Percentiles rank a stretch among this genome's conserved stretches.
Evolutionary conservation across 2,888 invertebrate genomes (phyloP).

Genomic region (Heliconius charithonia): DNA sequence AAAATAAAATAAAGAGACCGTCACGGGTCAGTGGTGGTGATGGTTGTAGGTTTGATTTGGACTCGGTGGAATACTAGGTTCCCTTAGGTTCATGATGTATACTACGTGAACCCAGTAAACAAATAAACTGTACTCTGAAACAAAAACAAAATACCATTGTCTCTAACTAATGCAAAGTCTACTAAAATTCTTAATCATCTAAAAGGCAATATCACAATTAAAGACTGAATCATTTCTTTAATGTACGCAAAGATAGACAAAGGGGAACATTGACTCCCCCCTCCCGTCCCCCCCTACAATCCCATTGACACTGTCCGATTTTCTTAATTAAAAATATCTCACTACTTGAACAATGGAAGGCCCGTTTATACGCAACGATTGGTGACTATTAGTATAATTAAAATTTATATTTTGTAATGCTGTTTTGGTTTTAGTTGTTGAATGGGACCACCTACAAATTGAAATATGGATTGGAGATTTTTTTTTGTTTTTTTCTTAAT

Average conservation of each 20-base stretch:
- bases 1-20: no score
- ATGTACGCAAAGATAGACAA: constrained; percentile 58
- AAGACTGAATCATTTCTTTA: constrained; percentile 45
- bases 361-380: constrained; percentile 47
- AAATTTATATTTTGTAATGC: constrained; percentile 8
- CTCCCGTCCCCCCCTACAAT: constrained; percentile 47
- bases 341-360: constrained; percentile 66
- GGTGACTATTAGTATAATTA: constrained; percentile 40
- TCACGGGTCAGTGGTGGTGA: no score
- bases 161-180: constrained; percentile 26
- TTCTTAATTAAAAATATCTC: constrained; percentile 81
- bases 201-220: constrained; percentile 46
- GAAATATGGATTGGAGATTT: not conserved
- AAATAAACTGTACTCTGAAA: not conserved
- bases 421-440: not conserved
- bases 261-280: constrained; percentile 62
- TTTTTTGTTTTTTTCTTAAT: not conserved
- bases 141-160: constrained; percentile 22
- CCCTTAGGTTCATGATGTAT: no score
- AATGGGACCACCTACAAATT: not conserved
- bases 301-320: constrained; percentile 67
- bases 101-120: no score
- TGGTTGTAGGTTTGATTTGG: no score
- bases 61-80: no score
- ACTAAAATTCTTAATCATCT: constrained; percentile 50